These are phyloP conservation scores for Ptychoptera albimana DNA, from an alignment of 2,888 invertebrate species.

Conservation along the genomic window DNA sequence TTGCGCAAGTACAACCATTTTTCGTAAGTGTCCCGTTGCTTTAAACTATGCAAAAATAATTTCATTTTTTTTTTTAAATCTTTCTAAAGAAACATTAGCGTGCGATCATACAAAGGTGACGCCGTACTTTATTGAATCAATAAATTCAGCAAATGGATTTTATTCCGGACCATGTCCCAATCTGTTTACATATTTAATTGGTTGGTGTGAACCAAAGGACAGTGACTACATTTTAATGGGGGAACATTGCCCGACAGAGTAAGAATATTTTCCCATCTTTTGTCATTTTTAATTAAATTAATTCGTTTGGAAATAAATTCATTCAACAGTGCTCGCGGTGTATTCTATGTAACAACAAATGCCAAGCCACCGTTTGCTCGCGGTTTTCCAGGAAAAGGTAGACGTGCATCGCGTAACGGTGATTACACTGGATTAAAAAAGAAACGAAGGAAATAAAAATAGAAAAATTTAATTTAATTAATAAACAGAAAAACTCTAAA, in stretches of 20 bases:
- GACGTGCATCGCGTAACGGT: constrained; percentile 10
- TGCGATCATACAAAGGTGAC: constrained; percentile 85
- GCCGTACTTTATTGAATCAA: constrained; percentile 79
- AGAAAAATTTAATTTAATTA: too few relatives aligned
- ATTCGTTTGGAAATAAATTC: not conserved
- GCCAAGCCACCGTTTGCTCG: constrained; percentile 70
- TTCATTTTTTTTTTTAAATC: constrained; percentile 1
- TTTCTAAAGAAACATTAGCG: constrained; percentile 57
- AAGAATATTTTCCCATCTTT: constrained; percentile 24
- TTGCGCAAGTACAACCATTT: constrained; percentile 64
- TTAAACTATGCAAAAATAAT: not conserved
- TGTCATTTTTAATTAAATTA: constrained; percentile 6
- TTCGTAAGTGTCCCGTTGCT: constrained; percentile 42
- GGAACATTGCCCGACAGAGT: constrained; percentile 65
- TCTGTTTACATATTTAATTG: constrained; percentile 66
- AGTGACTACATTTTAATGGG: constrained; percentile 75
- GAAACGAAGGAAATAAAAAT: too few relatives aligned
- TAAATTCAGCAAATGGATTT: constrained; percentile 61
- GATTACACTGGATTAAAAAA: constrained; percentile 8
- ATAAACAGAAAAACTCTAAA: too few relatives aligned
- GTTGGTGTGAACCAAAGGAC: constrained; percentile 67
- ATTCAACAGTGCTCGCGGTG: constrained; percentile 55
- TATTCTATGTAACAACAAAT: constrained; percentile 75
- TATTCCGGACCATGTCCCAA: constrained; percentile 76
- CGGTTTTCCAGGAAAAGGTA: constrained; percentile 52